A percentile compares a stretch with the other conserved stretches of the same genome.
phyloP scores from a whole-genome alignment of 2,113 vertebrate genomes.

The Himantopus leucocephalus region DNA sequence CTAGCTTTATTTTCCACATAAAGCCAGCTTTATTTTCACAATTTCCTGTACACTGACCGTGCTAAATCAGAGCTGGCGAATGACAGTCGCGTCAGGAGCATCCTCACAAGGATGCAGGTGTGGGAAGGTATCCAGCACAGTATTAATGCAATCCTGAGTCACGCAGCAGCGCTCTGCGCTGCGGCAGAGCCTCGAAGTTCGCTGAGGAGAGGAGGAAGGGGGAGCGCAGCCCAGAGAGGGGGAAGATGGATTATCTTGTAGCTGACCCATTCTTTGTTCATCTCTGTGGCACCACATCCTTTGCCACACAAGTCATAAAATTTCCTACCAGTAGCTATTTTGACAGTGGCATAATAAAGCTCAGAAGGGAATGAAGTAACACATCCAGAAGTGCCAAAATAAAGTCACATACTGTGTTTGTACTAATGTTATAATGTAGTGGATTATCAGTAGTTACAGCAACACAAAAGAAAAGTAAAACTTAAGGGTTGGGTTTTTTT shows the following conservation, averaged over 20 bases:
- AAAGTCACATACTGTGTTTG: neutral
- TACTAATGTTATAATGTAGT: neutral
- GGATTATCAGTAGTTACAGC: neutral
- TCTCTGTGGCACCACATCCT: slow-evolving; percentile 37
- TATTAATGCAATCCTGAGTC: neutral
- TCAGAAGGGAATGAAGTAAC: slow-evolving; percentile 39
- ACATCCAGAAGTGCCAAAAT: slow-evolving; percentile 26
- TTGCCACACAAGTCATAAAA: slow-evolving; percentile 49
- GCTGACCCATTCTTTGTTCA: slow-evolving; percentile 43
- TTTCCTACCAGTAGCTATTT: slow-evolving; percentile 26
- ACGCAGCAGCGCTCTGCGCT: neutral
- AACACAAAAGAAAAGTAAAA: neutral
- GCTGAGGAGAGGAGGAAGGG: neutral
- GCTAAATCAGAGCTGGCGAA: neutral
- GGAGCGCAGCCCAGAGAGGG: neutral
- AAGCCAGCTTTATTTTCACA: neutral
- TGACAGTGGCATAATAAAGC: slow-evolving; percentile 41
- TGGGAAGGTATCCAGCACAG: neutral
- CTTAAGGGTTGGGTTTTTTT: neutral
- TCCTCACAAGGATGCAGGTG: neutral
- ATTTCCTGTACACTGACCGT: neutral
- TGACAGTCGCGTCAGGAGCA: neutral
- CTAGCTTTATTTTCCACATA: neutral
- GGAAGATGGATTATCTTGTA: slow-evolving; percentile 36
- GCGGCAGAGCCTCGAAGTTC: neutral